Evolutionary conservation across 2,797 vertebrate genomes (phyloP), one percentile per base, ranked within the genome.

Genomic region (Sternotherus odoratus): DNA sequence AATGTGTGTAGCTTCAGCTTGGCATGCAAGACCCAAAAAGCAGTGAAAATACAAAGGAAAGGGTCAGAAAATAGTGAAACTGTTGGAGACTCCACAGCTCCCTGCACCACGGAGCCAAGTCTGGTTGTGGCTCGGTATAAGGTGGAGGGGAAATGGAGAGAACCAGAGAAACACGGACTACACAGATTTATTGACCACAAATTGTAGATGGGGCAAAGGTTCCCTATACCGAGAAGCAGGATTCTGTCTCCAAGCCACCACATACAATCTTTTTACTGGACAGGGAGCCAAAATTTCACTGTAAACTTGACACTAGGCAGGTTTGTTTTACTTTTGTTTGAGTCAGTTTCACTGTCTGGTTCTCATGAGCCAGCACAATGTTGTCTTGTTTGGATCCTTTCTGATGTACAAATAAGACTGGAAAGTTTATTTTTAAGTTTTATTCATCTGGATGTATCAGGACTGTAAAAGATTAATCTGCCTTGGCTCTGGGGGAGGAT

Each of bases 401-500:
- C 56, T 78, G 33, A 82, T 16, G 19, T 24, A 21, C 51, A 94
- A 85, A 93, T 51, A 91, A 79, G 12, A 2, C 13, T 33, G 7
- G 83, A 5, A 1, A 83, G 6, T 10, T 0, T 3, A 0, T 19
- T 51, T 88, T 93, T 60, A 85, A 5, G 7, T 17, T 26, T 28
- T 83, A 36, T 46, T 82, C 24, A 28, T 85, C 85, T 16, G 12
- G 13, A 26, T 56, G 89, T 88, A 93, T 88, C 82, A 39, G 80
- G 24, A 56, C 46, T 80, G 10, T 77, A 86, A 92, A 92, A 90
- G 92, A 77, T n/a, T 81, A 94, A 17, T 8, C 63, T 84, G 63
- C 80, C 54, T 1, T 72, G 72, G 19, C 78, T 85, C 95, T 85
- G 88, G 79, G 49, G 51, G 26, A 89, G 89, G 48, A 83, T 7